These are phyloP conservation scores for Paralinhomoeus sp. DNA, from an alignment of 2,888 invertebrate genomes.

Conservation along the genomic window DNA sequence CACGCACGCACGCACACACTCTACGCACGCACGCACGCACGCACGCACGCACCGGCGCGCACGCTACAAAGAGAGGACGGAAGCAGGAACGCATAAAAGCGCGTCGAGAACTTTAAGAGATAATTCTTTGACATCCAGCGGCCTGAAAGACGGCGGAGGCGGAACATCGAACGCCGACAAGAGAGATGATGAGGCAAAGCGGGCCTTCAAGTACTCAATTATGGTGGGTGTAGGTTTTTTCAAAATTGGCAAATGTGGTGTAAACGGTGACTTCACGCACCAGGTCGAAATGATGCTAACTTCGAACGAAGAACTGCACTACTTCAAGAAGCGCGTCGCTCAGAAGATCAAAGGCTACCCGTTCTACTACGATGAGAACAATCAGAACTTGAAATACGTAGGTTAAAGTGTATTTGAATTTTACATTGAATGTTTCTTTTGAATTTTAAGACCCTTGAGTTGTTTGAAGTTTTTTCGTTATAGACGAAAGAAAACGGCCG, in stretches of 20 bases:
- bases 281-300: slow-evolving; percentile 2
- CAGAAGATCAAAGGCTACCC: slow-evolving; percentile 1
- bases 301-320: slow-evolving; percentile 4
- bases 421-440: too few relatives aligned
- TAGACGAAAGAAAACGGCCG: too few relatives aligned
- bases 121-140: too few relatives aligned
- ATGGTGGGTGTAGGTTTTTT: not conserved
- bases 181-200: slow-evolving; percentile 2
- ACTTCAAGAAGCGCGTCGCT: slow-evolving; percentile 3
- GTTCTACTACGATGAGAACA: not conserved
- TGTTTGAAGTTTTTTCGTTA: too few relatives aligned
- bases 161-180: not conserved
- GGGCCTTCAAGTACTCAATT: slow-evolving; percentile 1
- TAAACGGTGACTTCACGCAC: too few relatives aligned
- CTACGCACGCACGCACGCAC: too few relatives aligned
- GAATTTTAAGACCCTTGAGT: too few relatives aligned
- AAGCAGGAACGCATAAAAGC: not conserved
- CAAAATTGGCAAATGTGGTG: too few relatives aligned
- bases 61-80: not conserved
- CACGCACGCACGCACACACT: too few relatives aligned
- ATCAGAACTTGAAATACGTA: slow-evolving; percentile 1
- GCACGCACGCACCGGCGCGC: too few relatives aligned
- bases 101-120: too few relatives aligned
- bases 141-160: not conserved
- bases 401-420: too few relatives aligned